Evolutionary conservation across 2,888 invertebrate species (phyloP), one percentile per base, ranked within the genome.

Genomic region (Monochamus alternatus): DNA sequence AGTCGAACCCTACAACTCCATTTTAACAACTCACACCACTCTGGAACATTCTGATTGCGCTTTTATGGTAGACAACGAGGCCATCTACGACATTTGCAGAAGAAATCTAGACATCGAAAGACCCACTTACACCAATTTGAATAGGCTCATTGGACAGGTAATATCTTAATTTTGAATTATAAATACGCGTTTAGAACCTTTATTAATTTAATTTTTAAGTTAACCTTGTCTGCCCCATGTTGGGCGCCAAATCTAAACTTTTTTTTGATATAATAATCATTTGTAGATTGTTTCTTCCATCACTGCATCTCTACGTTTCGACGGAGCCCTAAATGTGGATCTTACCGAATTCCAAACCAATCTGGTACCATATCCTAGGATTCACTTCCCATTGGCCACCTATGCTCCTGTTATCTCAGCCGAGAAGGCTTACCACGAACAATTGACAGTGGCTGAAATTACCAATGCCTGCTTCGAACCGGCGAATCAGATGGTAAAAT

Each of bases 401-500:
- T 97, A 97, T 87, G 96, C 97, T 30, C 97, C 97, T 12, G 96
- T 97, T 82, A 96, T 97, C 88, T 96, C 96, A 47, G 95, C 97
- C 0, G 97, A 97, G 89, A 97, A 97, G 89, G 97, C 97, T 5
- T 96, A 96, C 89, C 97, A 97, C 85, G 97, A 97, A 88, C 96
- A 97, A 87, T 91, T 97, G 78, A 94, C 96, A 0, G 97, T 97
- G 5, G 93, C 95, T 3, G 97, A 98, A 87, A 98, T 98, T 86
- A 98, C 98, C 76, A 96, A 97, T 86, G 95, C 97, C 32, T 98
- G 97, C 90, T 98, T 98, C 89, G 98, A 98, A 87, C 97, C 97
- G 0, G 96, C 96, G 70, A 97, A 97, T 89, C 97, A 95, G 91
- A 96, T 98, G 95, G 96, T 96, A 64, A 96, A 96, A 89, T 97